phyloP scores from a whole-genome alignment of 1,140 invertebrate species.

The Carcinoscorpius rotundicauda region DNA sequence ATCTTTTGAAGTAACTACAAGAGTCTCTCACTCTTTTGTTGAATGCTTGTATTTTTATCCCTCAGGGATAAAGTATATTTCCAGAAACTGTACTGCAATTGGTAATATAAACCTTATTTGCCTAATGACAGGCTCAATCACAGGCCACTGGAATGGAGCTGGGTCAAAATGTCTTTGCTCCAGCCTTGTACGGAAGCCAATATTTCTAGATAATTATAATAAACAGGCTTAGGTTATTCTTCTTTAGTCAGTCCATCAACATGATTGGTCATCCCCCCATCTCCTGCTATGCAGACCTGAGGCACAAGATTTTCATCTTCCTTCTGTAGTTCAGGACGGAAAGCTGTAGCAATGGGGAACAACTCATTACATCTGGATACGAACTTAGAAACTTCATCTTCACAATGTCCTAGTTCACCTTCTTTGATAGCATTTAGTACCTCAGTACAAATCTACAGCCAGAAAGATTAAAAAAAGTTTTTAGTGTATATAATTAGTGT shows the following conservation, averaged over 20 bases:
- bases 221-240: conserved; percentile 7
- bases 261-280: conserved; percentile 14
- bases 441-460: conserved; percentile 55
- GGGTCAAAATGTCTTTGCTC: too few species aligned
- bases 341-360: conserved; percentile 45
- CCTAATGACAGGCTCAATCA: too few species aligned
- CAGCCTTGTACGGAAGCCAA: too few species aligned
- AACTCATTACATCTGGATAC: conserved; percentile 52
- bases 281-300: too few species aligned
- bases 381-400: conserved; percentile 51
- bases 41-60: too few species aligned
- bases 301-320: conserved; percentile 9
- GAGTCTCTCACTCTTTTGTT: too few species aligned
- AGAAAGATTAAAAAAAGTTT: conserved; percentile 17
- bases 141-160: too few species aligned
- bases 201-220: too few species aligned
- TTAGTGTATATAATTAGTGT: neutral
- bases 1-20: too few species aligned
- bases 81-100: too few species aligned
- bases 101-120: too few species aligned
- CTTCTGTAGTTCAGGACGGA: conserved; percentile 22
- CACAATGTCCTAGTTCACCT: conserved; percentile 63
- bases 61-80: too few species aligned
- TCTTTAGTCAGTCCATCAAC: conserved; percentile 20
- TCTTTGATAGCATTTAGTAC: conserved; percentile 59